A percentile compares a stretch with the other conserved stretches of the same genome.
Conservation (phyloP, 2,888 invertebrate genomes). For the Dynastes grantii region DNA sequence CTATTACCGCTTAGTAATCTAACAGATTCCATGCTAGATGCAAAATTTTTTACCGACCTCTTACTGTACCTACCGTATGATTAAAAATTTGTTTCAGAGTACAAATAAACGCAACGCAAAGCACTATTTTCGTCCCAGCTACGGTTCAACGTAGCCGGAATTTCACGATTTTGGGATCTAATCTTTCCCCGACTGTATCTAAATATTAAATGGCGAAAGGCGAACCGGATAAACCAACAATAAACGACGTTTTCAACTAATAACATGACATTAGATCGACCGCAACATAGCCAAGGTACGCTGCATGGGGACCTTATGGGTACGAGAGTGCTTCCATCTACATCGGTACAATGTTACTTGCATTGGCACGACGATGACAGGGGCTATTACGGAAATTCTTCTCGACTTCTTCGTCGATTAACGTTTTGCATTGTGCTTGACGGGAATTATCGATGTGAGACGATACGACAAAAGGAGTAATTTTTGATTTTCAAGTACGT, state of each 20-base stretch:
- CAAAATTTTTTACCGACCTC: neutral
- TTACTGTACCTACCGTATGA: conserved; percentile 3
- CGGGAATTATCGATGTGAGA: neutral
- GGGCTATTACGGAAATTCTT: too few relatives aligned
- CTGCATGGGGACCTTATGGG: neutral
- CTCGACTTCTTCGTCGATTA: too few relatives aligned
- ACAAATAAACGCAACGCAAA: conserved; percentile 21
- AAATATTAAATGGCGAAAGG: conserved; percentile 36
- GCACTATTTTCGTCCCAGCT: neutral
- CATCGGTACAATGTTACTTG: too few relatives aligned
- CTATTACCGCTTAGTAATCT: too few relatives aligned
- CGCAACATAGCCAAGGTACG: conserved; percentile 14
- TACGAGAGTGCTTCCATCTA: neutral
- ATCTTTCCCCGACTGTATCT: conserved; percentile 34
- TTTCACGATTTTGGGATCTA: conserved; percentile 31
- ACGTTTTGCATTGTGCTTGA: too few relatives aligned
- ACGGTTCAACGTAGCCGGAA: neutral
- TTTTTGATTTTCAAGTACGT: too few relatives aligned
- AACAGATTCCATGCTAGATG: too few relatives aligned
- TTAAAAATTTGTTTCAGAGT: conserved; percentile 32
- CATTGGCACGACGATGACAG: too few relatives aligned
- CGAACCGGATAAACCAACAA: conserved; percentile 31
- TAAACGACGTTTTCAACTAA: conserved; percentile 32
- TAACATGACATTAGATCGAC: conserved; percentile 36
- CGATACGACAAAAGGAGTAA: too few relatives aligned